phyloP scores from a whole-genome alignment of 2,113 vertebrate genomes.

The Kobus ellipsiprymnus region DNA sequence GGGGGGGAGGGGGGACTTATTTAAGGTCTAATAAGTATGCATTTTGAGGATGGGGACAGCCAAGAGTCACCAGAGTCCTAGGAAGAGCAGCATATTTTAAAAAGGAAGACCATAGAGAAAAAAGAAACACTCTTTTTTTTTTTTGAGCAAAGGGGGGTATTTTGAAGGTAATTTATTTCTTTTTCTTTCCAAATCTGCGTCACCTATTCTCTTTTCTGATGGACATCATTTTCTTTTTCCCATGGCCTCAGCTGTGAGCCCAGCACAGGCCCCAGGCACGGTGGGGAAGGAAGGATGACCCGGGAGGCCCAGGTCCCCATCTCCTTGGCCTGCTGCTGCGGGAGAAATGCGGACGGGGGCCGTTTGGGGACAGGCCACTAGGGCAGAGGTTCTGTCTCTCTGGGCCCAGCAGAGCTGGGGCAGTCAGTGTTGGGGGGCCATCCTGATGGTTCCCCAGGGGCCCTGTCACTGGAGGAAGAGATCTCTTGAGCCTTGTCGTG shows the following conservation, averaged over 20 bases:
- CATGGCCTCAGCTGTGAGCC: background rate
- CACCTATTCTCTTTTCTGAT: background rate
- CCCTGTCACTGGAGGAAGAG: background rate
- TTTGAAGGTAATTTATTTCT: conserved; percentile 80
- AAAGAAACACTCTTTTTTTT: background rate
- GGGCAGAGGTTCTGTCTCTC: background rate
- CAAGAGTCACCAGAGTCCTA: background rate
- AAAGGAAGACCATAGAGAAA: conserved; percentile 52
- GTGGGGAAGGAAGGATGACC: background rate
- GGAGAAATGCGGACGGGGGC: background rate
- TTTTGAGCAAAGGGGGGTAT: conserved; percentile 70
- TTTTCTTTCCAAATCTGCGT: conserved; percentile 32
- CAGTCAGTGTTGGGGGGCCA: background rate
- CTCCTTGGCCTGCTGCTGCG: background rate
- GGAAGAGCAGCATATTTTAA: conserved; percentile 17
- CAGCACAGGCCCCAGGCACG: background rate
- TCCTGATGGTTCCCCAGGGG: background rate
- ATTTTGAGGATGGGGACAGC: background rate
- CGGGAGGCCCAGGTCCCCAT: background rate
- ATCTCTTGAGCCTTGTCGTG: background rate
- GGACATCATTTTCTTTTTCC: conserved; percentile 14
- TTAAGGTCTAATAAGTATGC: background rate
- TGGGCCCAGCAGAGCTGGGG: background rate
- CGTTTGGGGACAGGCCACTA: background rate
- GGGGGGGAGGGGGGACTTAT: background rate